Base-by-base conservation (phyloP, 2,888 invertebrate genomes). In the Torymus auratus region DNA sequence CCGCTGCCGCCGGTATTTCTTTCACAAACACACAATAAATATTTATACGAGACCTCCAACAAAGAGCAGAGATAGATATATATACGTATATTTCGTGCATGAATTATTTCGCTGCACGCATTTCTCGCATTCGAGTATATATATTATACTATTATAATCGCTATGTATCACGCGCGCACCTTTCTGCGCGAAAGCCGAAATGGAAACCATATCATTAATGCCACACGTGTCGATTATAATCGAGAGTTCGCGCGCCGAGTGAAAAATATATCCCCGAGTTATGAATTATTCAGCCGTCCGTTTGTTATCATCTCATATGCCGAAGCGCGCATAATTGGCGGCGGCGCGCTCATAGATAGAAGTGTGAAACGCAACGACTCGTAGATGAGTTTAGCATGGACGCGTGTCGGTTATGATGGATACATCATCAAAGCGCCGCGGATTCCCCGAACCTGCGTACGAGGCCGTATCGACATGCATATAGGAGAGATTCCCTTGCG, bases 91-190 rank as follows among this genome's bases (percentile, higher is more conserved):
- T 64, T 53, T 55, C 28, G 12, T 28, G 17, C 75, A n/a, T 69
- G 69, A 74, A 74, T 79, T 79, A 74, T 69, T 74, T 52, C 70
- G 77, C 56, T 70, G 56, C 62, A 70, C 69, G 77, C 69, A 62
- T 77, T 70, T 77, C 55, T 62, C 52, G 41, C 41, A 41, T 7
- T 41, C 41, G 41, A 1, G 7, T 7, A 28, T 28, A 28, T n/a
- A n/a, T n/a, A n/a, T n/a, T n/a, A n/a, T 7, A 5, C 3, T 41
- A 41, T 41, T 41, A 41, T 41, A 41, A 41, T 41, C 41, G 41
- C 50, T 58, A 12, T 52, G 14, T 28, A 20, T 52, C 14, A 12
- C 23, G 10, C 15, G 20, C 20, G 20, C 20, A 20, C 20, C 20
- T 20, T 2, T 20, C 20, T 20, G 20, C 20, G 20, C 28, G 12